Base-by-base conservation (phyloP, 2,797 vertebrate genomes). In the Podarcis lilfordi region DNA sequence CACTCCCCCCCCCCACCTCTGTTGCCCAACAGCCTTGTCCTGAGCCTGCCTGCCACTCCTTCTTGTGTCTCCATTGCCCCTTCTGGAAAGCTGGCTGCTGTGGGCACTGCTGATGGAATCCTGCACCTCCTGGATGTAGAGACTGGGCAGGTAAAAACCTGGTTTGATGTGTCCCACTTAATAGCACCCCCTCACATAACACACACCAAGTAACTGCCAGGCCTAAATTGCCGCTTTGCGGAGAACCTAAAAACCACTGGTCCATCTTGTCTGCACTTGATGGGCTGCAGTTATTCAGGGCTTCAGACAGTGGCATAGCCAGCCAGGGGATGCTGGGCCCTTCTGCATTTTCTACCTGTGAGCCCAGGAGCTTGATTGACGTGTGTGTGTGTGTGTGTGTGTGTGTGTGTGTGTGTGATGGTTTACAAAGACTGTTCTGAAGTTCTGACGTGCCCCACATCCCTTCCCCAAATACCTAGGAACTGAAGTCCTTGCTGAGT, bases 401-500 rank as follows among this genome's bases (percentile, higher is more conserved):
- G 45, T 3, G 45, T 50, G 11, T 50, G 3, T 10, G 0, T 45
- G 50, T 50, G 3, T 55, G 50, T 55, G 50, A 55, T 55, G 50
- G 50, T 15, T 55, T 55, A 29, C 8, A 1, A n/a, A 21, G 8
- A 2, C 71, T 23, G 19, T 23, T 32, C 55, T 37, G 21, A 17
- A 29, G 15, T n/a, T 45, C 40, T 19, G 19, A 82, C 8, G 5
- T 81, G 50, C 45, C 5, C 1, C 29, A 23, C 35, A 27, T 9
- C 9, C 21, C 40, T 0, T 6, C 13, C 27, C 2, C 1, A 84
- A 19, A 91, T 59, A 40, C 71, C 35, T 96, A 99, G 98, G 97
- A 98, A 90, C 94, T 98, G 91, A 98, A 97, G 93, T 97, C 97
- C 1, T 80, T 98, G 93, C 93, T 97, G 88, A 98, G 97, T 91